These are phyloP conservation scores for Sturmia bella DNA, from an alignment of 2,888 invertebrate species.

Conservation along the genomic window DNA sequence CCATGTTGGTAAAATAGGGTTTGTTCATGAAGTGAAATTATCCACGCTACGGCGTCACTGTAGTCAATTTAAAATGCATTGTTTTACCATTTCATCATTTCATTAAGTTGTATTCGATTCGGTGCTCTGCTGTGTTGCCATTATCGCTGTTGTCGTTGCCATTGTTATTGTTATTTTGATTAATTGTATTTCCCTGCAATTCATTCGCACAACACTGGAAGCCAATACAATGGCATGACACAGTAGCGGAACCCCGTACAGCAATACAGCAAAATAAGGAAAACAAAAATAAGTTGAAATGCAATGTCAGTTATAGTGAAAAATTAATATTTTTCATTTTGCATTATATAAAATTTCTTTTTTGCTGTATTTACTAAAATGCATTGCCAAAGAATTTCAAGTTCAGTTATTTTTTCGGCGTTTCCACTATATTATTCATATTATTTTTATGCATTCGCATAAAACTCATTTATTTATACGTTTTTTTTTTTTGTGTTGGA, in stretches of 20 bases:
- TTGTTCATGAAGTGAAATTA: too few species aligned
- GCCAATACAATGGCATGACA: slow-evolving; percentile 48
- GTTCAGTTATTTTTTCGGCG: slow-evolving; percentile 39
- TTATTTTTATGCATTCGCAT: slow-evolving; percentile 3
- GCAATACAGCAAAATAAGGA: slow-evolving; percentile 13
- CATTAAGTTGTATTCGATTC: slow-evolving; percentile 29
- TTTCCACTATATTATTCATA: background rate
- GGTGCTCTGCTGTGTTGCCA: slow-evolving; percentile 11
- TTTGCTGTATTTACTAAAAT: slow-evolving; percentile 37
- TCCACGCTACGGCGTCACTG: slow-evolving; percentile 12
- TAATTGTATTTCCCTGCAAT: slow-evolving; percentile 68
- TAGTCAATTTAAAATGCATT: slow-evolving; percentile 32
- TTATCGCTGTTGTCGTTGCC: background rate
- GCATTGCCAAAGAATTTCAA: slow-evolving; percentile 49
- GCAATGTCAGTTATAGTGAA: slow-evolving; percentile 65
- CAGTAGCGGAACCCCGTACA: slow-evolving; percentile 30
- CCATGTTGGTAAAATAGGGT: too few species aligned
- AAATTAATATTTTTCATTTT: slow-evolving; percentile 59
- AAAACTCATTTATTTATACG: background rate
- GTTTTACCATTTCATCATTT: slow-evolving; percentile 59
- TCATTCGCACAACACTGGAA: slow-evolving; percentile 53
- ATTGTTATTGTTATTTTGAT: slow-evolving; percentile 67
- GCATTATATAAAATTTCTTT: slow-evolving; percentile 35
- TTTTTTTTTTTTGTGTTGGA: background rate
- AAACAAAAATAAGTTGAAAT: slow-evolving; percentile 8